These are phyloP conservation scores for Callopanchax toddi DNA, from an alignment of 2,113 vertebrate species.

Conservation along the genomic window DNA sequence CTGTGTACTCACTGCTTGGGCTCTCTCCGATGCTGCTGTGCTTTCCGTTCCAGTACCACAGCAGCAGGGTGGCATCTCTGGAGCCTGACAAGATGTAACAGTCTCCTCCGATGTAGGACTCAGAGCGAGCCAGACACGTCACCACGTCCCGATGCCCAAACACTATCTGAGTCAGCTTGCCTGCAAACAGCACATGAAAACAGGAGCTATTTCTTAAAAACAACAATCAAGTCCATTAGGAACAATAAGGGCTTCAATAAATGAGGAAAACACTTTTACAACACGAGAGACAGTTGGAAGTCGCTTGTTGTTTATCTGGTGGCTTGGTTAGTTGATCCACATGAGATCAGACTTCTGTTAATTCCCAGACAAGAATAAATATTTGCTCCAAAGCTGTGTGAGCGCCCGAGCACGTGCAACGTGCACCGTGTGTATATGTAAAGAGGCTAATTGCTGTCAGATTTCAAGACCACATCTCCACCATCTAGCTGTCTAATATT, in stretches of 20 bases:
- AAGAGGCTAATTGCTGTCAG: constrained; percentile 76
- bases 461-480: constrained; percentile 67
- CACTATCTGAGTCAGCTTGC: constrained; percentile 95
- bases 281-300: background rate
- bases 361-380: constrained; percentile 65
- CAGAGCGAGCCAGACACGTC: constrained; percentile 92
- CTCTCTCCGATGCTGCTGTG: constrained; percentile 90
- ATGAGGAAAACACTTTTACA: constrained; percentile 5
- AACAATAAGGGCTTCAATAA: too few species aligned
- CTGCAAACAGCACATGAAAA: constrained; percentile 65
- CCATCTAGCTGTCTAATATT: constrained; percentile 66
- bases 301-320: too few species aligned
- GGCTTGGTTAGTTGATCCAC: constrained; percentile 31
- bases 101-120: constrained; percentile 97
- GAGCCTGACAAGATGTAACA: constrained; percentile 97
- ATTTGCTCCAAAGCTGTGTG: constrained; percentile 52
- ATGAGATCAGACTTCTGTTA: constrained; percentile 42
- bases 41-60: constrained; percentile 99
- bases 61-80: constrained; percentile 93
- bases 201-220: background rate
- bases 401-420: constrained; percentile 23
- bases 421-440: constrained; percentile 57
- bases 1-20: constrained; percentile 82
- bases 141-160: constrained; percentile 98
- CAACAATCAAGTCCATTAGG: background rate